Base-by-base conservation (phyloP, 2,888 invertebrate genomes). In the Caenorhabditis uteleia region DNA sequence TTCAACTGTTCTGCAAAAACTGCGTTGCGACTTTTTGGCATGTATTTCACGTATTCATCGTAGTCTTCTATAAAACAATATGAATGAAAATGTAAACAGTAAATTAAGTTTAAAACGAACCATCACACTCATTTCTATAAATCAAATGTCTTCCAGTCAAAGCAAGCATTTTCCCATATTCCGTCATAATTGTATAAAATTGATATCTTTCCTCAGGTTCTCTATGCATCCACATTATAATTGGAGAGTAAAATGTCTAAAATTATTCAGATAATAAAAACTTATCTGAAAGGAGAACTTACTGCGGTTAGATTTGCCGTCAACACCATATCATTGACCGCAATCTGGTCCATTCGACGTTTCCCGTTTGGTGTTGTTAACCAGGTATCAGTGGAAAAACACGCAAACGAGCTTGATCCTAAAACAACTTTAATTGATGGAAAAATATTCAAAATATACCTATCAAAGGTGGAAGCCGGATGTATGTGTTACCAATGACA, bases 311-410 rank as follows among this genome's bases (percentile, higher is more conserved):
- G 29, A 39, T 72, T 72, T 16, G 56, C 64, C 8, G 69, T 68
- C 25, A 74, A 45, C 2, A 72, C 62, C 21, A 48, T 48, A 46
- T 72, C 72, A 6, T 70, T 70, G 39, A 72, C 34, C 25, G 60
- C 53, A 16, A 72, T 23, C 61, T 68, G 55, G 40, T 67, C 72
- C 72, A 72, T 72, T 25, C 66, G 53, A 26, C 62, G 64, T 31
- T 70, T 70, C 1, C 72, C 72, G 26, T 25, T 59, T 26, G 70
- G 70, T 16, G 72, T 72, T n/a, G 60, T 64, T 36, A 72, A 51
- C 69, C 69, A 70, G 3, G 70, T 70, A 47, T 72, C 72, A 5
- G 67, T 59, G 10, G 72, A 72, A 47, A 72, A 72, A 40, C 72
- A 72, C 2, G 68, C 71, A 33, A 33, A 45, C 7, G 45, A 45